Evolutionary conservation across 2,888 invertebrate species (phyloP), one percentile per base, ranked within the genome.

Genomic region (Podotricha telesiphe): DNA sequence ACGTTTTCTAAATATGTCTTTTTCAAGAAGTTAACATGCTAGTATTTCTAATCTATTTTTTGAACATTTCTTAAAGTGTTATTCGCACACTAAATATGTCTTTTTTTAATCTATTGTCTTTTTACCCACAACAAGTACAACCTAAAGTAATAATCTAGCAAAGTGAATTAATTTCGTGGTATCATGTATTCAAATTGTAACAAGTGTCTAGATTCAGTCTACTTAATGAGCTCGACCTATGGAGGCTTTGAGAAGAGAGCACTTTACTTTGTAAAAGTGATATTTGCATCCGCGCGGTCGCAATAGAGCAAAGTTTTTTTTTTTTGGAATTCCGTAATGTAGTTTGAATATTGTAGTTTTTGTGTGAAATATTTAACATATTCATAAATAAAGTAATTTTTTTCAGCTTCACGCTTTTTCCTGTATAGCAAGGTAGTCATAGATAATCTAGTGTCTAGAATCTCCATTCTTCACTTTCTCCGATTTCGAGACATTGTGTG

Each of bases 171-270:
- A 13, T 22, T 11, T 34, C 34, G 40, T 42, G n/a, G 17, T 8
- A 28, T 22, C n/a, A 59, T 59, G 28, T 45, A 45, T 59, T 45
- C 59, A 62, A 50, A 62, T 34, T 62, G 34, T 37, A 37, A 62
- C 48, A 62, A 62, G 65, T 66, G 40, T 48, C 55, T 45, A 65
- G 42, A 58, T 58, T 58, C 58, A 66, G 58, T 59, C 58, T 51
- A 61, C 59, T 61, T 61, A 67, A 67, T 67, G 67, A 67, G 51
- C 59, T 45, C 59, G 59, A 67, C 61, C 58, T 48, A 61, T 59
- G 59, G 48, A 61, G 51, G 67, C 67, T 66, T 66, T 67, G 67
- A 67, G 61, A n/a, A n/a, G n/a, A 51, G 67, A 42, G 67, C 67
- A 51, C 67, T 67, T 67, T 13, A 67, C 42, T 61, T 61, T 51